Evolutionary conservation across 1,140 invertebrate species (phyloP).

Genomic region (Leptoteleia sp.): DNA sequence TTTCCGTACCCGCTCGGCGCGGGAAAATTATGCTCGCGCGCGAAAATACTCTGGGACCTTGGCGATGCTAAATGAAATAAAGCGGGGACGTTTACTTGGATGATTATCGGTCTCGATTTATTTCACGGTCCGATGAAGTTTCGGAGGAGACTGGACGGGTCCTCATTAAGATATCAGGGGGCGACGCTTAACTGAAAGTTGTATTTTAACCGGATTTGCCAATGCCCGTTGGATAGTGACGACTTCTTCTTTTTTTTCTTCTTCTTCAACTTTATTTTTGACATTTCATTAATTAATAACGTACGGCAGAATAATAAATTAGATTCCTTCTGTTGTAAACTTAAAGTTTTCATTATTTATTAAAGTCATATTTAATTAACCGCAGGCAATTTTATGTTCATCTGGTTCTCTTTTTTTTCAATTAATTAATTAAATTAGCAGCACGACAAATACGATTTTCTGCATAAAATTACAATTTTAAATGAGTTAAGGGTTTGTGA

Average conservation of each 20-base stretch:
- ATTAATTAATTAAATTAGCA: too few relatives aligned
- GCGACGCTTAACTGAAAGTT: slow-evolving; percentile 7
- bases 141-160: slow-evolving; percentile 35
- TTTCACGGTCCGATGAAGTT: slow-evolving; percentile 50
- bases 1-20: slow-evolving; percentile 14
- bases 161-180: slow-evolving; percentile 53
- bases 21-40: slow-evolving; percentile 13
- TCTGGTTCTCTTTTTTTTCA: too few relatives aligned
- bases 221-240: neutral
- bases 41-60: neutral
- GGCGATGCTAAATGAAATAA: slow-evolving; percentile 34
- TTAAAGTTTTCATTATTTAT: too few relatives aligned
- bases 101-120: slow-evolving; percentile 52
- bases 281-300: neutral
- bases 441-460: too few relatives aligned
- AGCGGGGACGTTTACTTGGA: slow-evolving; percentile 42
- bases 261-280: neutral
- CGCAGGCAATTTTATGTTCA: too few relatives aligned
- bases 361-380: too few relatives aligned
- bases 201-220: slow-evolving; percentile 3
- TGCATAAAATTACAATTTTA: too few relatives aligned
- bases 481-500: too few relatives aligned
- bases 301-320: neutral
- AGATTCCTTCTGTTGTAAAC: too few relatives aligned
- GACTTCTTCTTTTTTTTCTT: neutral